Evolutionary conservation across 2,797 vertebrate species (phyloP).

Genomic region (Anguilla megastoma): DNA sequence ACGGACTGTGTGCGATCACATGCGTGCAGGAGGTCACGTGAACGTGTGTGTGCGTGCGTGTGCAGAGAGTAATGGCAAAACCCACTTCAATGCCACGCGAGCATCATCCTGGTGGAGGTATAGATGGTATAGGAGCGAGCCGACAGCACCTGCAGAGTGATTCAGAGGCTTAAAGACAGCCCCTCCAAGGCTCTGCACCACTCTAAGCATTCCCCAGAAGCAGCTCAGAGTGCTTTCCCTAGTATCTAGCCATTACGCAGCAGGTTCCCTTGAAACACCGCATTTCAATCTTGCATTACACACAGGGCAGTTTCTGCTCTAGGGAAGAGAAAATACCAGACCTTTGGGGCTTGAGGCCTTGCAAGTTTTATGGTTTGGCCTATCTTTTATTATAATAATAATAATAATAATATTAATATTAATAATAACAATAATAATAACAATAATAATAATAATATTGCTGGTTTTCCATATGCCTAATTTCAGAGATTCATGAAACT

Average conservation of each 20-base stretch:
- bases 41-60: background rate
- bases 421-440: background rate
- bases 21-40: too few relatives aligned
- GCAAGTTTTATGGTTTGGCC: background rate
- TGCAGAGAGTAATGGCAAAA: slow-evolving; percentile 21
- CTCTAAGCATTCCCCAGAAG: background rate
- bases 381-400: background rate
- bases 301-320: background rate
- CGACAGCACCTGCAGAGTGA: slow-evolving; percentile 32
- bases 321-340: background rate
- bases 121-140: slow-evolving; percentile 25
- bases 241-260: background rate
- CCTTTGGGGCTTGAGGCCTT: background rate
- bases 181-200: slow-evolving; percentile 7
- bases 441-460: too few relatives aligned
- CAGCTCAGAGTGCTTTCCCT: background rate
- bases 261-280: background rate
- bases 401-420: too few relatives aligned
- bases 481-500: too few relatives aligned
- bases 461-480: too few relatives aligned
- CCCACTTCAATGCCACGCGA: background rate
- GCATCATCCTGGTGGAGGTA: slow-evolving; percentile 22
- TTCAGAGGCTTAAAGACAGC: slow-evolving; percentile 23
- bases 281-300: background rate
- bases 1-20: too few relatives aligned